Conservation (phyloP, 2,888 invertebrate genomes). For the Xestia sexstrigata region DNA sequence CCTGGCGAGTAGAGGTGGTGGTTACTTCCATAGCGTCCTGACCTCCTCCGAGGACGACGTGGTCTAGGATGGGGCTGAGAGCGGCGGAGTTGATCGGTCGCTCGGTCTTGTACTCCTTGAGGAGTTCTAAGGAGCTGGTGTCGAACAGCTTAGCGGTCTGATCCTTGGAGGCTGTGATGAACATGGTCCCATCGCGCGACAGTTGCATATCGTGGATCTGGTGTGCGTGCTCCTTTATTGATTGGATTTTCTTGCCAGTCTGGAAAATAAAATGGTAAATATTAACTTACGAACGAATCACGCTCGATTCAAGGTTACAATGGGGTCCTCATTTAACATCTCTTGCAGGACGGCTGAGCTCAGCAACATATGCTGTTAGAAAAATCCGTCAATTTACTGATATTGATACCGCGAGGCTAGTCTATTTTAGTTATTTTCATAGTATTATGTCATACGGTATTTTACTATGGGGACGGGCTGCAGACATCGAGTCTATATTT, state of each 20-base stretch:
- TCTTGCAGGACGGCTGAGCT: too few species aligned
- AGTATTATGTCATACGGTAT: too few species aligned
- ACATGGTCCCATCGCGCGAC: constrained; percentile 97
- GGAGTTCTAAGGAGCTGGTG: constrained; percentile 94
- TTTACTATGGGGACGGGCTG: too few species aligned
- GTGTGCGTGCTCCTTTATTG: constrained; percentile 95
- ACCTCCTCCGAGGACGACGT: constrained; percentile 99
- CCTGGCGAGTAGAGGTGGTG: constrained; percentile 97
- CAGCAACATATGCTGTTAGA: too few species aligned
- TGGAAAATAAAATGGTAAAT: constrained; percentile 78
- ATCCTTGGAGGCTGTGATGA: constrained; percentile 99
- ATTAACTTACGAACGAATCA: too few species aligned
- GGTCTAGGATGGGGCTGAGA: constrained; percentile 98
- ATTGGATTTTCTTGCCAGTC: constrained; percentile 95
- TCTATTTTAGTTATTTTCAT: too few species aligned
- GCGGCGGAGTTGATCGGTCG: constrained; percentile 99
- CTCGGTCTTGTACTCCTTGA: constrained; percentile 99
- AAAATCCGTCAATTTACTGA: too few species aligned
- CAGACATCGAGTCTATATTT: too few species aligned
- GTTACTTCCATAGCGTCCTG: constrained; percentile 99
- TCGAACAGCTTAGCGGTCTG: constrained; percentile 98
- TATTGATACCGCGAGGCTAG: too few species aligned
- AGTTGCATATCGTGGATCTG: constrained; percentile 99
- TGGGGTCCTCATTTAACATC: too few species aligned
- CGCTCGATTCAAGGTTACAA: too few species aligned